Conservation (phyloP, 2,797 vertebrate genomes). For the Parauchenoglanis punctatus region DNA sequence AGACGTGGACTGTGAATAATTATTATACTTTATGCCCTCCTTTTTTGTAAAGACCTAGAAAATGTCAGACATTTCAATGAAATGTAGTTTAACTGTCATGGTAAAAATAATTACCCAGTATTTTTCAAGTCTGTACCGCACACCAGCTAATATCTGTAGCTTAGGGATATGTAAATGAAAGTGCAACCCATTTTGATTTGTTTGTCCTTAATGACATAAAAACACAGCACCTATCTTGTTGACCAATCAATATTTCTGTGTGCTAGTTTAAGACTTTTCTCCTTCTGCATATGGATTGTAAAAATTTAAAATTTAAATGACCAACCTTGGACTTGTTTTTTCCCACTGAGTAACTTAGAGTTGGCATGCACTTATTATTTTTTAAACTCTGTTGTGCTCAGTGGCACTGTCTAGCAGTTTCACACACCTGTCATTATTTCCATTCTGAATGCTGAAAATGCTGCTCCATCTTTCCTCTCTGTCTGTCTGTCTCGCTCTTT, state of each 20-base stretch:
- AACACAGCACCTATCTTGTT: not conserved
- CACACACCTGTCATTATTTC: constrained; percentile 24
- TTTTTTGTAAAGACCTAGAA: not conserved
- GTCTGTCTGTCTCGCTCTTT: not conserved
- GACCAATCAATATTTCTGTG: not conserved
- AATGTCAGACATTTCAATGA: constrained; percentile 4
- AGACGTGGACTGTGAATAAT: not conserved
- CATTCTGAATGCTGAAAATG: not conserved
- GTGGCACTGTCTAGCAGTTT: constrained; percentile 7
- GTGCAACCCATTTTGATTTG: not conserved
- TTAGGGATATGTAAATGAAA: not conserved
- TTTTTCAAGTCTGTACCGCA: constrained; percentile 3
- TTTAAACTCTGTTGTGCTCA: not conserved
- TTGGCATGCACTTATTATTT: not conserved
- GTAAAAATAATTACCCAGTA: constrained; percentile 22
- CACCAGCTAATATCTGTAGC: not conserved
- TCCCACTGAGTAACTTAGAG: not conserved
- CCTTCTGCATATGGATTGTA: not conserved
- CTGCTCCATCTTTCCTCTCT: not conserved
- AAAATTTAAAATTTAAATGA: not conserved
- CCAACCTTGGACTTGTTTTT: not conserved
- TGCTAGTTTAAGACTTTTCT: not conserved
- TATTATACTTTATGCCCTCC: not conserved
- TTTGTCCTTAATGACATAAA: not conserved
- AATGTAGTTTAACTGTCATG: not conserved